Evolutionary conservation across 2,888 invertebrate genomes (phyloP).

Genomic region (Koerneria pararmatus): DNA sequence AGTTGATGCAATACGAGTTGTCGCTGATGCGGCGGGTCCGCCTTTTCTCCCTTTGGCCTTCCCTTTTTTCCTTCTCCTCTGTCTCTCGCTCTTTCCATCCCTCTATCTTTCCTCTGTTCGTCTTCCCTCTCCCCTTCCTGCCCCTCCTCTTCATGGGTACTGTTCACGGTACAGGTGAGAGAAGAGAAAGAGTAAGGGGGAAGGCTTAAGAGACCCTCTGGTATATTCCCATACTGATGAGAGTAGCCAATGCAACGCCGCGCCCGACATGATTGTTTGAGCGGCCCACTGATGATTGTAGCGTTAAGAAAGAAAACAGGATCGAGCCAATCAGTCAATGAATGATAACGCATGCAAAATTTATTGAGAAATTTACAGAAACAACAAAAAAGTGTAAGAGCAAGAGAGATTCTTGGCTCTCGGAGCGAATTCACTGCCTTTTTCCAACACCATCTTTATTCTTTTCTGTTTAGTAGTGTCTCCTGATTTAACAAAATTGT

Average conservation of each 20-base stretch:
- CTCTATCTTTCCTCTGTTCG: neutral
- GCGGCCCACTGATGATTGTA: no score
- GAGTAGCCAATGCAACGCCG: slow-evolving; percentile 7
- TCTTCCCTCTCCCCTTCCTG: neutral
- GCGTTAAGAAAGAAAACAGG: no score
- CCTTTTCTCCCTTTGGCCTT: neutral
- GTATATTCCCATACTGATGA: neutral
- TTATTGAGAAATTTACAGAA: no score
- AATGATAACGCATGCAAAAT: no score
- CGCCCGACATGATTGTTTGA: no score
- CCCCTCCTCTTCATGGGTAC: neutral
- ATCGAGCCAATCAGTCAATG: no score
- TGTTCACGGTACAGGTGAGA: neutral
- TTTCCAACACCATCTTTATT: no score
- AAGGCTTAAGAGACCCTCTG: neutral
- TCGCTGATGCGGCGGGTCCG: slow-evolving; percentile 23
- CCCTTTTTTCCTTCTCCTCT: neutral
- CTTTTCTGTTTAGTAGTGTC: no score
- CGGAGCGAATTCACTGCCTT: no score
- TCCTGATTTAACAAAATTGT: no score
- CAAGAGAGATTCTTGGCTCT: no score
- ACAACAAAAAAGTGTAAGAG: no score
- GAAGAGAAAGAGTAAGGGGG: neutral
- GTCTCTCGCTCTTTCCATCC: neutral
- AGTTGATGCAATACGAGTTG: slow-evolving; percentile 21